phyloP scores from a whole-genome alignment of 2,888 invertebrate species.

The Cacoxenus indagator region DNA sequence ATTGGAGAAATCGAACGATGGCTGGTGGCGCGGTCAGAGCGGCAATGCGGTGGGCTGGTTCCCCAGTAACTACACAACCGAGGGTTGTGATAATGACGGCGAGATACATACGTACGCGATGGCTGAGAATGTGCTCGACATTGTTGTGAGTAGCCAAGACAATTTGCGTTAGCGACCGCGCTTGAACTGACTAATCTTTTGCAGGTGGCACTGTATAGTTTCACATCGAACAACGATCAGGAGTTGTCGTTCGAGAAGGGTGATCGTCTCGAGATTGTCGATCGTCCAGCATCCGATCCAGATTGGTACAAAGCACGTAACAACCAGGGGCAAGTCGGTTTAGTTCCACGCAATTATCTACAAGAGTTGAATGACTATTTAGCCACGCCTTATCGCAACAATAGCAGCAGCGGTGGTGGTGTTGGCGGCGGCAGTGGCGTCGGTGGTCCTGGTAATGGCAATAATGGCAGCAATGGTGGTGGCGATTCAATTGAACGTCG shows the following conservation, averaged over 20 bases:
- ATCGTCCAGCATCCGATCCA: slow-evolving; percentile 96
- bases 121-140: slow-evolving; percentile 95
- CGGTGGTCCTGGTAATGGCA: slow-evolving; percentile 64
- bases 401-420: slow-evolving; percentile 66
- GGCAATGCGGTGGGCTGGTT: slow-evolving; percentile 83
- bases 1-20: slow-evolving; percentile 97
- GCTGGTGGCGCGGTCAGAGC: slow-evolving; percentile 98
- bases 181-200: not conserved
- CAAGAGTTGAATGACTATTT: slow-evolving; percentile 93
- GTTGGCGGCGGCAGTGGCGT: slow-evolving; percentile 69
- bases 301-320: slow-evolving; percentile 98
- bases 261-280: slow-evolving; percentile 94
- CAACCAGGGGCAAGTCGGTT: slow-evolving; percentile 90
- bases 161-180: not conserved
- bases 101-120: slow-evolving; percentile 93
- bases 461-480: slow-evolving; percentile 66
- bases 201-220: slow-evolving; percentile 90
- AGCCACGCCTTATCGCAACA: slow-evolving; percentile 82
- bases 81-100: slow-evolving; percentile 88
- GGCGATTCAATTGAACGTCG: slow-evolving; percentile 73
- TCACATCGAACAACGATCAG: slow-evolving; percentile 94
- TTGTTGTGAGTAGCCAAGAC: slow-evolving; percentile 77
- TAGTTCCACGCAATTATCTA: slow-evolving; percentile 95
- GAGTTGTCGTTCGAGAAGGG: slow-evolving; percentile 97
- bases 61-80: slow-evolving; percentile 98